Base-by-base conservation (phyloP, 2,888 invertebrate genomes). In the Ctena decussata region DNA sequence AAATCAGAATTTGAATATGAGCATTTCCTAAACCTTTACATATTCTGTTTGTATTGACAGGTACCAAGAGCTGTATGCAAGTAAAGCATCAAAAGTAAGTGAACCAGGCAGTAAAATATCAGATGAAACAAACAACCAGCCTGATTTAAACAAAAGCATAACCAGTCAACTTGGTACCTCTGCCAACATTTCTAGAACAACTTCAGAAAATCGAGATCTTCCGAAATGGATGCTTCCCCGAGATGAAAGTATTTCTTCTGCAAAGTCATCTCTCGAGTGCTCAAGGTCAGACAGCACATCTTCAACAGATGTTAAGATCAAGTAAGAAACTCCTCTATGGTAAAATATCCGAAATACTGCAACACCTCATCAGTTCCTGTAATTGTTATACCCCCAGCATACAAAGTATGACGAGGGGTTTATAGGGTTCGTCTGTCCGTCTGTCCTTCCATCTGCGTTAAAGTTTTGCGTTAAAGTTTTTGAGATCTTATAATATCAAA, bases 141-240 rank as follows among this genome's bases (percentile, higher is more conserved):
- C 72, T 15, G 57, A 44, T 39, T 30, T 30, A 46, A 75, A 70
- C 35, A 41, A 76, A 37, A 11, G 30, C 24, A 37, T 37, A 65
- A 82, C 82, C 49, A 77, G 65, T 80, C 72, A 35, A 24, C 44
- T 21, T 21, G 21, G 24, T 49, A 65, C 75, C 39, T 11, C 21
- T 27, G 49, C 39, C 12, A 46, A 37, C 37, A 30, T 57, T 71
- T 44, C 46, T 41, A 3, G 44, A 60, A 69, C 46, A 1, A 69
- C 76, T 30, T 15, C 49, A 39, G 41, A 44, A 71, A 84, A 72
- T 65, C 81, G 89, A 65, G 87, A 86, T 53, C 85, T 91, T 32
- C 92, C 92, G 3, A 85, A 79, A 37, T 92, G 92, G 92, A 92
- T 92, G 92, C 0, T 90, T 70, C 82, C 84, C 60, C 86, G 70